Evolutionary conservation across 2,888 invertebrate genomes (phyloP).

Genomic region (Drosophila diplacantha): DNA sequence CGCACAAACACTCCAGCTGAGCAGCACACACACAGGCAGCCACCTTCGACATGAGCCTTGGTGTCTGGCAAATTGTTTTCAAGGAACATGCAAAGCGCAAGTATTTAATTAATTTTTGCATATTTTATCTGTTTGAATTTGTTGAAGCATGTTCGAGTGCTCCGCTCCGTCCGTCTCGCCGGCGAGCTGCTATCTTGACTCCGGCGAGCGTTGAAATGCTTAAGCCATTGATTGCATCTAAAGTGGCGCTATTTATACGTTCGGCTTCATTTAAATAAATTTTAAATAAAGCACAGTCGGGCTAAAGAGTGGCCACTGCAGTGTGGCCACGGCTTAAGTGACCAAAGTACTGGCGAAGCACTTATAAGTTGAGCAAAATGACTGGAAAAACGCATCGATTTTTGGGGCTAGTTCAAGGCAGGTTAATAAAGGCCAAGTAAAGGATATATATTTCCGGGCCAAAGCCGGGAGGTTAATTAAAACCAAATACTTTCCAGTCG

Average conservation of each 20-base stretch:
- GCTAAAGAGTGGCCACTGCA: not conserved
- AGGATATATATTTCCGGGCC: too few relatives aligned
- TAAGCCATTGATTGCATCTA: constrained; percentile 72
- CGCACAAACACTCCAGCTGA: constrained; percentile 18
- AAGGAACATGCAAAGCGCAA: constrained; percentile 74
- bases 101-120: constrained; percentile 74
- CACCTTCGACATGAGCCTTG: constrained; percentile 74
- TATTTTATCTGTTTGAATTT: constrained; percentile 74
- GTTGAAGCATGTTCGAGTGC: constrained; percentile 70
- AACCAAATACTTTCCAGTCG: not conserved
- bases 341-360: constrained; percentile 1
- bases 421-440: not conserved
- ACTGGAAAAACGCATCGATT: constrained; percentile 10
- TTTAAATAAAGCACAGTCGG: constrained; percentile 65
- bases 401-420: not conserved
- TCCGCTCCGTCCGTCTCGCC: constrained; percentile 15
- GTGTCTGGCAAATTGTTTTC: constrained; percentile 75
- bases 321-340: constrained; percentile 26
- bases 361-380: constrained; percentile 1
- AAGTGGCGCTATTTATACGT: constrained; percentile 71
- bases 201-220: constrained; percentile 67
- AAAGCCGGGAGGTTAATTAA: not conserved
- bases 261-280: constrained; percentile 69
- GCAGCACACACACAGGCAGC: constrained; percentile 31
- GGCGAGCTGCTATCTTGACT: constrained; percentile 56